Evolutionary conservation across 2,797 vertebrate species (phyloP).

Genomic region (Podarcis siculus): DNA sequence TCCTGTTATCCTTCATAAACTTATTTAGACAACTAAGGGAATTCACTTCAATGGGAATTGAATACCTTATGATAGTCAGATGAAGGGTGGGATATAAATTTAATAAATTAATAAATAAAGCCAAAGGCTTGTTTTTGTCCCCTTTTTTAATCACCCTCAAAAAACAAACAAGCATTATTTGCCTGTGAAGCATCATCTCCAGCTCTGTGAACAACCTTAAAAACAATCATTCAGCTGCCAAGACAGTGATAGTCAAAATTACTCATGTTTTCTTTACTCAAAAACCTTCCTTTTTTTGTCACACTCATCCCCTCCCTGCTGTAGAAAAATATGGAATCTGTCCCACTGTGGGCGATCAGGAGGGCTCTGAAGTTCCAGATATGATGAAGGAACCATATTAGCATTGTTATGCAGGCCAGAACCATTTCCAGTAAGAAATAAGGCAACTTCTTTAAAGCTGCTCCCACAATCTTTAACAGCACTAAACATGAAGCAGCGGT

Average conservation of each 20-base stretch:
- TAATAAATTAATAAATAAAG: background rate
- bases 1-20: background rate
- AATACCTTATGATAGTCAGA: too few species aligned
- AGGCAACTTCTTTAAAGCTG: background rate
- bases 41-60: background rate
- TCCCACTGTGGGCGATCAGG: background rate
- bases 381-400: background rate
- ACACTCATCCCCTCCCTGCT: background rate
- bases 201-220: background rate
- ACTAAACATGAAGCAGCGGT: background rate
- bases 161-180: background rate
- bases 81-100: too few species aligned
- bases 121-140: background rate
- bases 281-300: background rate
- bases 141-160: background rate
- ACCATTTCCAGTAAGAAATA: background rate
- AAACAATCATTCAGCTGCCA: background rate
- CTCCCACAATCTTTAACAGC: background rate
- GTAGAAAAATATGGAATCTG: background rate
- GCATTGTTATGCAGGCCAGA: background rate
- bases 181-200: background rate
- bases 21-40: background rate
- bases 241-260: background rate
- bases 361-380: background rate
- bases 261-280: background rate